Evolutionary conservation across 2,888 invertebrate species (phyloP), one percentile per base, ranked within the genome.

Genomic region (Tinea pellionella): DNA sequence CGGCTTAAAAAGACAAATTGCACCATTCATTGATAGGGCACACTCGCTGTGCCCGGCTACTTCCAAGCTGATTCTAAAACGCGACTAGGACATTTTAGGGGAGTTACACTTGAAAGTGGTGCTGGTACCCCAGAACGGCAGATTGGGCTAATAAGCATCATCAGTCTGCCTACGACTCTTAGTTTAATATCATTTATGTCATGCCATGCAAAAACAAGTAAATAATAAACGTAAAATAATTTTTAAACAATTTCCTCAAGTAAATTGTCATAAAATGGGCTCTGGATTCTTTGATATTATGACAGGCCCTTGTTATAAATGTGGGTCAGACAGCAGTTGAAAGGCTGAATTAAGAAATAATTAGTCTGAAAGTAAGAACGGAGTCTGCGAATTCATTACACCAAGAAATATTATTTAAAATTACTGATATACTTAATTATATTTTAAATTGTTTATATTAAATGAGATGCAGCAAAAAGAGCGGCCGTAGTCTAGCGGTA

Each of bases 331-430:
- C 47, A 9, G 47, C 15, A 47, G 47, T 13, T 47, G 47, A 47
- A 47, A 47, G 47, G 18, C 2, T 47, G 47, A 47, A 47, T 47
- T 47, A 47, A 47, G 47, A 47, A 47, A 47, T 47, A 47, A 47
- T 47, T 47, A 47, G 47, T 47, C 16, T 3, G 47, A 47, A 15
- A 47, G 47, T 18, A 15, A 42, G 42, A 42, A 42, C 42, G n/a
- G 12, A 12, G 42, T 11, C 47, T 13, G 16, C n/a, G 47, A 47
- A 47, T 47, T 18, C 18, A 47, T 47, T 47, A 47, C 47, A 47
- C 3, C n/a, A n/a, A 37, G 37, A 37, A 37, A 37, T 37, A 37
- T 37, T 37, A 9, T n/a, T 37, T 6, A n/a, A 37, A 37, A 37
- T 37, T 37, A 37, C 37, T 37, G 4, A 37, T 6, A 37, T 37